phyloP scores from a whole-genome alignment of 2,113 vertebrate genomes.

The Sporophila hypoxantha region DNA sequence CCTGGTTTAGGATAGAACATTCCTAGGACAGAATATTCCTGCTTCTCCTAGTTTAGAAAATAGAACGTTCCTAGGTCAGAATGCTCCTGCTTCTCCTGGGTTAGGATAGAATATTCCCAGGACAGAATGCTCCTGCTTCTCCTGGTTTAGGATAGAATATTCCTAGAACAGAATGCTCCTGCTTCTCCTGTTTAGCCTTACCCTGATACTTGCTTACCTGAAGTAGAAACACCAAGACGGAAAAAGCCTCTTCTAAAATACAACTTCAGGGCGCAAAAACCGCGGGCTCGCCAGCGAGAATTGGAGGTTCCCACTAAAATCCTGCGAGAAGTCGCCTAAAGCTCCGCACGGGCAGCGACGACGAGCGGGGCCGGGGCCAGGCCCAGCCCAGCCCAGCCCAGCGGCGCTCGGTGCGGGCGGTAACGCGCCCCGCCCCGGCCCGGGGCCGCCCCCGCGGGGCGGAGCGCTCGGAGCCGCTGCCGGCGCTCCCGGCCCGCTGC shows the following conservation, averaged over 20 bases:
- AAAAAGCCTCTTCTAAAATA: background rate
- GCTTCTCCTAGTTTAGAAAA: too few relatives aligned
- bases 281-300: accelerated
- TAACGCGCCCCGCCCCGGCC: background rate
- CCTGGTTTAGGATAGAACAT: background rate
- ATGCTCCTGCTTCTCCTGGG: background rate
- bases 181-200: too few relatives aligned
- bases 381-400: background rate
- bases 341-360: accelerated
- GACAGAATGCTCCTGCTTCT: background rate
- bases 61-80: too few relatives aligned
- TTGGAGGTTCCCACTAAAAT: background rate
- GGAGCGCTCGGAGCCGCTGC: background rate
- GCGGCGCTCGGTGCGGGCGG: background rate
- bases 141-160: background rate
- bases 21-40: background rate
- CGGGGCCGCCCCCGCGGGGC: background rate
- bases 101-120: background rate
- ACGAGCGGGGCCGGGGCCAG: accelerated
- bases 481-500: too few relatives aligned
- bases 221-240: accelerated
- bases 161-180: background rate
- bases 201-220: background rate
- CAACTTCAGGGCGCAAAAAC: background rate
- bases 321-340: accelerated